These are phyloP conservation scores for Apodemia duryi DNA, from an alignment of 2,888 invertebrate genomes.

Conservation along the genomic window DNA sequence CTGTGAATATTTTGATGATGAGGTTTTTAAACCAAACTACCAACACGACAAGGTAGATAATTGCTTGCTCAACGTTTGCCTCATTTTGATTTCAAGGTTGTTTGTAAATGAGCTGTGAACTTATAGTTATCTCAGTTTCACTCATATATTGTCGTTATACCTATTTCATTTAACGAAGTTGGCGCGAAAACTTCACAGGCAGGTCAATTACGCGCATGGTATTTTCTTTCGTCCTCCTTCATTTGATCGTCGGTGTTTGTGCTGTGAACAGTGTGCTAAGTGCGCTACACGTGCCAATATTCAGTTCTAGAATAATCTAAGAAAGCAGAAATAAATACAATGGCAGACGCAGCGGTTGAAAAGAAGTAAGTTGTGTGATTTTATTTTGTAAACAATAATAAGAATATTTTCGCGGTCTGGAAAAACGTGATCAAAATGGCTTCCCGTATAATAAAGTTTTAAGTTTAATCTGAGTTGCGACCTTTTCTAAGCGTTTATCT, in stretches of 20 bases:
- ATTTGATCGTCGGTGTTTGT: slow-evolving; percentile 75
- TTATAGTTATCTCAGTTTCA: slow-evolving; percentile 45
- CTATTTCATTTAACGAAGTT: slow-evolving; percentile 48
- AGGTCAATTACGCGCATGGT: slow-evolving; percentile 48
- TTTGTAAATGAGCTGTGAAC: slow-evolving; percentile 37
- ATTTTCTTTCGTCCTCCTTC: slow-evolving; percentile 67
- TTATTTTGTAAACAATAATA: slow-evolving; percentile 30
- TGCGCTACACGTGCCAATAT: slow-evolving; percentile 66
- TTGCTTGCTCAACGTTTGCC: slow-evolving; percentile 43
- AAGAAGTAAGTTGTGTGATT: slow-evolving; percentile 80
- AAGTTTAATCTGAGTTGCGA: neutral
- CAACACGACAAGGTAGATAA: slow-evolving; percentile 50
- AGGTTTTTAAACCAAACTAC: slow-evolving; percentile 48
- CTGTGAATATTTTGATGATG: slow-evolving; percentile 30
- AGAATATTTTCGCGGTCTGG: slow-evolving; percentile 66
- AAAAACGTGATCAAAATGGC: slow-evolving; percentile 80
- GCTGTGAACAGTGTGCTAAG: slow-evolving; percentile 67
- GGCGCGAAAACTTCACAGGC: slow-evolving; percentile 50
- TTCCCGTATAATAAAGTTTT: slow-evolving; percentile 53
- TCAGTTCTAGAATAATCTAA: slow-evolving; percentile 44
- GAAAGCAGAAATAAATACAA: slow-evolving; percentile 47
- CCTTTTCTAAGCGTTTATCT: neutral
- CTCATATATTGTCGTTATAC: slow-evolving; percentile 28
- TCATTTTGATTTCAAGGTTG: slow-evolving; percentile 59
- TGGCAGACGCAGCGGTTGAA: slow-evolving; percentile 85